Evolutionary conservation across 2,797 vertebrate genomes (phyloP), one percentile per base, ranked within the genome.

Genomic region (Rhyacichthys aspro): DNA sequence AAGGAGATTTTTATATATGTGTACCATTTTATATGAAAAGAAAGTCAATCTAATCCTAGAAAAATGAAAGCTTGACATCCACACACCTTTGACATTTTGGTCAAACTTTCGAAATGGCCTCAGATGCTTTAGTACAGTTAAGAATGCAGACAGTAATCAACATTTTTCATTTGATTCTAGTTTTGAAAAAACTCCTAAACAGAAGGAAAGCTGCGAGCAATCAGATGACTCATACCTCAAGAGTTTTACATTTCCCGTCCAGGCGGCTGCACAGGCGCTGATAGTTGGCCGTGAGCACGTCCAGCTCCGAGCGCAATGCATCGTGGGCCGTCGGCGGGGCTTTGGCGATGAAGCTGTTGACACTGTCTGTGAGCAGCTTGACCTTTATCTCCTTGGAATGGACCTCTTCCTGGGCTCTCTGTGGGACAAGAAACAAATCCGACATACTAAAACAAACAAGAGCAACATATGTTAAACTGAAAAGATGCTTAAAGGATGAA

Each of bases 341-440:
- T 67, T 95, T 97, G 74, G 93, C 90, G 72, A 98, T 96, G 77
- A 99, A 96, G 73, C 86, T 95, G 81, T 94, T 98, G 57, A 99
- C 96, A 0, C 94, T 95, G 70, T 98, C 96, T 0, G 94, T 95
- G 67, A 99, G 90, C 45, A 97, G 94, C 63, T 95, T 96, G 69
- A 99, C 97, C 92, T 99, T 99, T 5, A 94, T 89, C 87, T 97
- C 95, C 79, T 99, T 99, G 73, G 98, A 98, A 65, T 93, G 88
- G 38, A 97, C 94, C 76, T 99, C 97, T 49, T 98, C 97, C 83
- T 95, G 96, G 54, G 96, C 97, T 83, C 95, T 94, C 97, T 99
- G 88, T 34, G 7, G 1, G 2, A 57, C 11, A 46, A n/a, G 9
- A 16, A 5, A 38, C 23, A 23, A 41, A 60, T 28, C 23, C 1